Evolutionary conservation across 2,797 vertebrate species (phyloP).

Genomic region (Cyclura pinguis): DNA sequence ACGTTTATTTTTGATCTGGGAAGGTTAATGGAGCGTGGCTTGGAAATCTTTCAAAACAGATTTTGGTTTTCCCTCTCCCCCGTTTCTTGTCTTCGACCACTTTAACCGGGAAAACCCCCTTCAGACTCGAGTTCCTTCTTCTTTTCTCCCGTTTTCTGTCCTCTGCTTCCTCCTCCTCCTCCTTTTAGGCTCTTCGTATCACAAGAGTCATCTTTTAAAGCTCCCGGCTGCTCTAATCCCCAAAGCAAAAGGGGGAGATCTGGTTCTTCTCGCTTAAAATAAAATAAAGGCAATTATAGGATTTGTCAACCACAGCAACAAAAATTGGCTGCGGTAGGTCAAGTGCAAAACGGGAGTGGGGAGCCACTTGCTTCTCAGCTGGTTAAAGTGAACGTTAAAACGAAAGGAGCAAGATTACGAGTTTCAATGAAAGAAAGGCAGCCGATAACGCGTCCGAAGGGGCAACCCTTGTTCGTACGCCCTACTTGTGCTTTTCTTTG

Average conservation of each 20-base stretch:
- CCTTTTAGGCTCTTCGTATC: conserved; percentile 78
- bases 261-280: conserved; percentile 73
- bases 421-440: background rate
- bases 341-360: conserved; percentile 79
- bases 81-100: conserved; percentile 75
- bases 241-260: conserved; percentile 59
- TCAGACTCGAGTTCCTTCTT: conserved; percentile 78
- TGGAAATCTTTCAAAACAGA: conserved; percentile 82
- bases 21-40: conserved; percentile 81
- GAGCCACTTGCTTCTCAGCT: conserved; percentile 45
- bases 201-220: conserved; percentile 82
- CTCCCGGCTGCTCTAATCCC: conserved; percentile 82
- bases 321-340: conserved; percentile 86
- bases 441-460: no score
- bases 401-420: rapidly evolving
- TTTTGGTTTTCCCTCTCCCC: conserved; percentile 69
- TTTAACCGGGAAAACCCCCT: conserved; percentile 79
- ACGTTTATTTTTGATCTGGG: conserved; percentile 76
- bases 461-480: conserved; percentile 7
- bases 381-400: conserved; percentile 66
- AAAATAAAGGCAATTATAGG: conserved; percentile 84
- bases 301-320: conserved; percentile 62
- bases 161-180: conserved; percentile 65
- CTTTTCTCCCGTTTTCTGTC: conserved; percentile 59
- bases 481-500: background rate